Percentiles rank a stretch among this genome's conserved stretches.
These are phyloP conservation scores for Okamejei kenojei DNA, from an alignment of 2,797 vertebrate genomes.

Conservation along the genomic window DNA sequence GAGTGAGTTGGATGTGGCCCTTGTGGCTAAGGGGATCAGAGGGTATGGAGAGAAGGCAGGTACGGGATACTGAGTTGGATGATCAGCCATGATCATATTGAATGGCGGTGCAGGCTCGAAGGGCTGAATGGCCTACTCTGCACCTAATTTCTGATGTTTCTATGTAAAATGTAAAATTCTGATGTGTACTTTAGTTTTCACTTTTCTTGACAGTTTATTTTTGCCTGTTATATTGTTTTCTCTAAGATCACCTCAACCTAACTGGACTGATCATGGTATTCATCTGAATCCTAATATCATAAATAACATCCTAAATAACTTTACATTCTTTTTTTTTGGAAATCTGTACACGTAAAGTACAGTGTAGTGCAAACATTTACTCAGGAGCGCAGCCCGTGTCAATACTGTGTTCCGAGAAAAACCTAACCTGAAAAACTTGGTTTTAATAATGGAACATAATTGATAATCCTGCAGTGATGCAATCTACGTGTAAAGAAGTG, in stretches of 20 bases:
- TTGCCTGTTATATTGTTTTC: not conserved
- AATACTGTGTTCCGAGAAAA: not conserved
- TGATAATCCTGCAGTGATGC: not conserved
- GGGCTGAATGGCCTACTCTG: no score
- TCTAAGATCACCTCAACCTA: not conserved
- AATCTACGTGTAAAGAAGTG: not conserved
- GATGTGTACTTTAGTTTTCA: not conserved
- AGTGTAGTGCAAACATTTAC: not conserved
- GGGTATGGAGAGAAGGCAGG: no score
- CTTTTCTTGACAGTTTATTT: not conserved
- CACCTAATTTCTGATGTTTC: no score
- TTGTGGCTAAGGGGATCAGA: no score
- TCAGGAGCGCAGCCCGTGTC: not conserved
- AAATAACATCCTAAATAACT: no score
- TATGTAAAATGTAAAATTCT: no score
- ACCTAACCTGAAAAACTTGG: not conserved
- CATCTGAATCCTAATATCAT: not conserved
- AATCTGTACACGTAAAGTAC: not conserved
- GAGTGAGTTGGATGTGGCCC: no score
- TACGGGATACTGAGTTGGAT: no score
- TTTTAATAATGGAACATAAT: not conserved
- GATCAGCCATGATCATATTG: no score
- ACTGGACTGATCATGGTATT: not conserved
- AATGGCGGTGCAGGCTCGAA: no score
- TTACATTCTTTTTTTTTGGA: not conserved